These are phyloP conservation scores for Pholis gunnellus DNA, from an alignment of 2,113 vertebrate species.

Conservation along the genomic window DNA sequence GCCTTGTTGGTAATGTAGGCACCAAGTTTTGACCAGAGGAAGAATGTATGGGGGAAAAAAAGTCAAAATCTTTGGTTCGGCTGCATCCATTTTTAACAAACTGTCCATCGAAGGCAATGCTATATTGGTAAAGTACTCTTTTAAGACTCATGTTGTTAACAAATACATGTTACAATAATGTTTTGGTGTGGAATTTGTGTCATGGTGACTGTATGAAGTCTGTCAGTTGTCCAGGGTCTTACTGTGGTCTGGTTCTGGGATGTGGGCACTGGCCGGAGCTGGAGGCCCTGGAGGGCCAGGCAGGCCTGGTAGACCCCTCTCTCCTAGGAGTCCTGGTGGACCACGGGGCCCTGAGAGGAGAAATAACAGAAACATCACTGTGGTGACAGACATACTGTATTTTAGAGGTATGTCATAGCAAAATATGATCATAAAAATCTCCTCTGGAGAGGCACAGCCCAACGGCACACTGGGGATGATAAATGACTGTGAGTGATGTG, in stretches of 20 bases:
- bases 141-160: neutral
- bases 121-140: neutral
- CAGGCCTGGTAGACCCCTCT: slow-evolving; percentile 88
- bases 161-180: neutral
- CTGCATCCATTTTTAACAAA: neutral
- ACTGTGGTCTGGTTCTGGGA: slow-evolving; percentile 78
- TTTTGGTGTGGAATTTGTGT: neutral
- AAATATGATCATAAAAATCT: slow-evolving; percentile 7
- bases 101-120: neutral
- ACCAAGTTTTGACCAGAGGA: neutral
- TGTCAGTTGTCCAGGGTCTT: slow-evolving; percentile 45
- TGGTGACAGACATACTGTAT: slow-evolving; percentile 12
- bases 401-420: neutral
- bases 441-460: slow-evolving; percentile 9
- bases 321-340: slow-evolving; percentile 88
- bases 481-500: slow-evolving; percentile 18
- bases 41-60: neutral
- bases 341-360: slow-evolving; percentile 83
- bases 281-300: slow-evolving; percentile 82
- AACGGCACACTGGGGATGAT: slow-evolving; percentile 1
- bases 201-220: neutral
- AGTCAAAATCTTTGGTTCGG: neutral
- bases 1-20: neutral
- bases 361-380: slow-evolving; percentile 42
- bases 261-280: slow-evolving; percentile 72